Conservation (phyloP, 2,113 vertebrate species). For the Rhodinocichla rosea region DNA sequence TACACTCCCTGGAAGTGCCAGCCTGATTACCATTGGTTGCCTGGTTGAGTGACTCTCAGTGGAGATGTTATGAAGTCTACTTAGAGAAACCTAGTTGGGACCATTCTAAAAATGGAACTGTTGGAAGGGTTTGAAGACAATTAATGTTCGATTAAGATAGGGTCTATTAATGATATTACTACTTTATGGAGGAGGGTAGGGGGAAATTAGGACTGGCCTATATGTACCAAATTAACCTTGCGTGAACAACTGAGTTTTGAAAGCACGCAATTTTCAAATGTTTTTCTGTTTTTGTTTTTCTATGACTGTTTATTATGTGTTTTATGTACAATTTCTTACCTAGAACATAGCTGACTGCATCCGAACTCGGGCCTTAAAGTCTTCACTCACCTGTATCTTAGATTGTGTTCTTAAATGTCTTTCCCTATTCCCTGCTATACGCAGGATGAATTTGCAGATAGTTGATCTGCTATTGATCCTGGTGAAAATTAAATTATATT, state of each 20-base stretch:
- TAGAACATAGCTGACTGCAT: not conserved
- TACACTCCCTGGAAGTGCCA: not conserved
- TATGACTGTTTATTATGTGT: not conserved
- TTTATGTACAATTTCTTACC: not conserved
- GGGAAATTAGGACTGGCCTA: not conserved
- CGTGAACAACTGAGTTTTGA: not conserved
- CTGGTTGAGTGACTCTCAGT: not conserved
- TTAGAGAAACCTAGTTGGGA: not conserved
- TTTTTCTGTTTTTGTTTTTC: not conserved
- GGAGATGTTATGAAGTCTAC: not conserved
- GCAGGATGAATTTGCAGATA: not conserved
- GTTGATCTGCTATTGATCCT: not conserved
- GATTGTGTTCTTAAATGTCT: not conserved
- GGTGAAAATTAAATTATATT: not conserved
- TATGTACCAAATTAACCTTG: not conserved
- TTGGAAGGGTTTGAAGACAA: not conserved
- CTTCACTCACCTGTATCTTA: not conserved
- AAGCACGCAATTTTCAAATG: not conserved
- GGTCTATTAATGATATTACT: not conserved
- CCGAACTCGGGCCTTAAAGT: not conserved
- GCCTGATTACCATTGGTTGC: not conserved
- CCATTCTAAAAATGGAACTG: not conserved
- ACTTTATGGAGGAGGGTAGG: not conserved
- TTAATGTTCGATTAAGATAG: no score
- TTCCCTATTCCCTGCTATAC: not conserved